Conservation (phyloP, 2,797 vertebrate genomes). For the Coregonus suidteri region DNA sequence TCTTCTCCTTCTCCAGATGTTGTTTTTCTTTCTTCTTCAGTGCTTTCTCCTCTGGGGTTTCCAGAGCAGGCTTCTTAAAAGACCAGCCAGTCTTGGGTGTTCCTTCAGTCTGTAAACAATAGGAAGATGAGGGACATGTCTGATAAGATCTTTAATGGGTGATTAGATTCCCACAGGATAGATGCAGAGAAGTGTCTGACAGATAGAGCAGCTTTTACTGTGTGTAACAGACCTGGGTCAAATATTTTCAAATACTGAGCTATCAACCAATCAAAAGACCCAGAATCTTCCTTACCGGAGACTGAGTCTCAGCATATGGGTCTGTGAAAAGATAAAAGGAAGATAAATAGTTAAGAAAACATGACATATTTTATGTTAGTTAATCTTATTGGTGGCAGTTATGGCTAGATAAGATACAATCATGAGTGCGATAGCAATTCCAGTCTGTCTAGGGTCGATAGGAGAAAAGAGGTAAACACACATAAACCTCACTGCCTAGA, state of each 20-base stretch:
- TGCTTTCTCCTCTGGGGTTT: constrained; percentile 71
- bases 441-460: neutral
- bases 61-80: constrained; percentile 58
- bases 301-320: constrained; percentile 69
- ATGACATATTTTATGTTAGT: neutral
- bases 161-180: neutral
- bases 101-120: constrained; percentile 65
- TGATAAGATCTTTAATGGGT: constrained; percentile 9
- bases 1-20: constrained; percentile 73
- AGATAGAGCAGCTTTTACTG: neutral
- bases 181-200: neutral
- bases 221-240: neutral
- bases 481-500: neutral
- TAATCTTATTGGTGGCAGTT: neutral
- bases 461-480: neutral
- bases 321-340: constrained; percentile 60
- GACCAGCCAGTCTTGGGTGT: constrained; percentile 64
- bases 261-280: neutral
- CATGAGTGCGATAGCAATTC: constrained; percentile 17
- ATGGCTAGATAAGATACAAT: neutral
- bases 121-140: constrained; percentile 13
- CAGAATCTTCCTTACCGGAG: constrained; percentile 49
- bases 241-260: neutral
- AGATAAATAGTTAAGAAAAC: constrained; percentile 14
- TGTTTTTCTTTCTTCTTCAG: constrained; percentile 77